Base-by-base conservation (phyloP, 2,113 vertebrate genomes). In the Hippocampus zosterae region DNA sequence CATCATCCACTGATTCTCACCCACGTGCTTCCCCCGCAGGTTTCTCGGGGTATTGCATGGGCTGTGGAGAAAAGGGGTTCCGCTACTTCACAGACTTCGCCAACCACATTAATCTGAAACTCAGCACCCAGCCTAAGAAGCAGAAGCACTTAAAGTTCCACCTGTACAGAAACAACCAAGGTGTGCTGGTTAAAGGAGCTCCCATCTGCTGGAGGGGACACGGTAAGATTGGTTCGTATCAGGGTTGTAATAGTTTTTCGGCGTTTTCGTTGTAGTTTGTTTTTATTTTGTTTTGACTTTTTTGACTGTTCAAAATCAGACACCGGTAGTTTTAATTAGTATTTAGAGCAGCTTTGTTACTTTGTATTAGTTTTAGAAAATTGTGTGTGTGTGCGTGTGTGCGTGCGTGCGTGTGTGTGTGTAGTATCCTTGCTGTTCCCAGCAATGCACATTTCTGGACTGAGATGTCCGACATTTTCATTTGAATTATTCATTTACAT, bases 21-120 rank as follows among this genome's bases (percentile, higher is more conserved):
- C 27, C 65, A 12, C 16, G 1, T 48, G 1, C 44, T 18, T 53
- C 44, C 33, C 6, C 29, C 29, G 16, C 74, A 99, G 97, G 97
- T 23, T 99, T 99, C 84, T 96, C 93, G 3, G 97, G 97, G 80
- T 97, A 96, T 80, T 99, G 97, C 16, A 91, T 98, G 72, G 97
- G 96, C 85, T 99, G 97, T 73, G 96, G 96, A 70, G 95, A 96
- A 87, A 98, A 95, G 81, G 96, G 96, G 42, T 98, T 99, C 84
- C 96, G 96, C 48, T 98, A 99, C 88, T 99, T 99, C 91, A 98
- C 97, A 0, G 97, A 99, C 76, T 99, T 98, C 85, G 95, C 95
- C 84, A 94, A 95, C 86, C 97, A 99, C 89, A 98, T 99, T 79
- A 99, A 99, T 84, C 94, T 99, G 77, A 99, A 96, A 90, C 87